phyloP scores from a whole-genome alignment of 2,888 invertebrate genomes.

The Scaptomyza parva region DNA sequence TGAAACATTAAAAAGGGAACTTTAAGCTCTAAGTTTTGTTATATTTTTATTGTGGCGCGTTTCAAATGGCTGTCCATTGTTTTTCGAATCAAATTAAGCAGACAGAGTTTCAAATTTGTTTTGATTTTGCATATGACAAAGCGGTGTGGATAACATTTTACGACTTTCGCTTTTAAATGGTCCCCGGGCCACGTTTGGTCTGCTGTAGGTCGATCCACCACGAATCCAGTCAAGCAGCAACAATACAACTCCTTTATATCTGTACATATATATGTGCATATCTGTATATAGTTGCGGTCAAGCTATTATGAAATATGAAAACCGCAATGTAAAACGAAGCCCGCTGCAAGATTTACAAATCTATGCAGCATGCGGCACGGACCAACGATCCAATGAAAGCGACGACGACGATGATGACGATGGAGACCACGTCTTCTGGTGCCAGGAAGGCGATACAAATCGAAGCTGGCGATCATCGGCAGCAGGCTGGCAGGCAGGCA shows the following conservation, averaged over 20 bases:
- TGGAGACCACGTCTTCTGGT: constrained; percentile 28
- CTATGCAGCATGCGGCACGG: constrained; percentile 72
- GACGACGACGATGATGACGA: constrained; percentile 16
- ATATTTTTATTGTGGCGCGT: constrained; percentile 51
- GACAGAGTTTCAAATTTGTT: constrained; percentile 55
- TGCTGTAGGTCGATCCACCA: constrained; percentile 67
- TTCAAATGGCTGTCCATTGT: constrained; percentile 67
- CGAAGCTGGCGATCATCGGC: constrained; percentile 70
- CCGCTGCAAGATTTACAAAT: constrained; percentile 63
- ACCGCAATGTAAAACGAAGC: constrained; percentile 66
- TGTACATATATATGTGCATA: neutral
- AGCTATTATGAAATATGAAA: constrained; percentile 72
- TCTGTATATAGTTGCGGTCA: constrained; percentile 20
- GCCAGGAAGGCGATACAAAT: constrained; percentile 72
- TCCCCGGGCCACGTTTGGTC: constrained; percentile 44
- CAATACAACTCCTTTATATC: constrained; percentile 27
- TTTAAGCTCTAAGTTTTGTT: constrained; percentile 29
- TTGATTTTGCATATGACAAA: constrained; percentile 74
- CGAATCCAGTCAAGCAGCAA: constrained; percentile 26
- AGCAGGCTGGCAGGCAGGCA: constrained; percentile 20
- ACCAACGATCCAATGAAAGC: constrained; percentile 54
- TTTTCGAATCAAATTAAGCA: constrained; percentile 63
- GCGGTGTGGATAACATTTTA: constrained; percentile 58
- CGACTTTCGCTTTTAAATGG: constrained; percentile 75
- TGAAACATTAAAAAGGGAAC: constrained; percentile 29